Conservation (phyloP, 2,797 vertebrate genomes). For the Siniperca undulata region DNA sequence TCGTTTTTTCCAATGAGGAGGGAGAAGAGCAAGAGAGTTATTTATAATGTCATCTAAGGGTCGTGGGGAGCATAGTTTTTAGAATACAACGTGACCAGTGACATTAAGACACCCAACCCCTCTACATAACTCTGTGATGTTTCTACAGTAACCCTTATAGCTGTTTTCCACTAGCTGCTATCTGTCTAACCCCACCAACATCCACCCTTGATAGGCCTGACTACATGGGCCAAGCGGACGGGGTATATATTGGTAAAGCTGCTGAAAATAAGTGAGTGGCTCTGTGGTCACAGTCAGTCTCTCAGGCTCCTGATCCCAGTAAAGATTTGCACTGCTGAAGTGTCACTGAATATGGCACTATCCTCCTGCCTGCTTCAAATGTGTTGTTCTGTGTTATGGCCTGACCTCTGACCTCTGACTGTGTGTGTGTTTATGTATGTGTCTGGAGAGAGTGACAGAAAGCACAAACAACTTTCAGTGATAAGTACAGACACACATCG, state of each 20-base stretch:
- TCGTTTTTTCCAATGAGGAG: background rate
- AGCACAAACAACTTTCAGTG: background rate
- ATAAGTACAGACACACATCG: background rate
- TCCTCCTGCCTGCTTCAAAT: background rate
- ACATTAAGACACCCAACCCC: constrained; percentile 52
- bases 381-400: background rate
- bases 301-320: background rate
- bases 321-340: background rate
- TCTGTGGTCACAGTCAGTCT: background rate
- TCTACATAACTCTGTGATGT: constrained; percentile 14
- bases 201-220: too few species aligned
- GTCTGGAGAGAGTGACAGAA: background rate
- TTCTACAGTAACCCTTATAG: background rate
- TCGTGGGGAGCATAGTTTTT: constrained; percentile 35
- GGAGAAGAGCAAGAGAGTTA: constrained; percentile 45
- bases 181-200: too few species aligned
- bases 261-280: constrained; percentile 13
- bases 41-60: constrained; percentile 57
- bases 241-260: constrained; percentile 24
- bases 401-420: constrained; percentile 18
- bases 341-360: background rate
- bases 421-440: background rate
- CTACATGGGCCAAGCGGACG: background rate
- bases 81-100: constrained; percentile 60
- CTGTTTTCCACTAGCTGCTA: too few species aligned